phyloP scores from a whole-genome alignment of 1,140 invertebrate genomes.

The Campoletis sonorensis region DNA sequence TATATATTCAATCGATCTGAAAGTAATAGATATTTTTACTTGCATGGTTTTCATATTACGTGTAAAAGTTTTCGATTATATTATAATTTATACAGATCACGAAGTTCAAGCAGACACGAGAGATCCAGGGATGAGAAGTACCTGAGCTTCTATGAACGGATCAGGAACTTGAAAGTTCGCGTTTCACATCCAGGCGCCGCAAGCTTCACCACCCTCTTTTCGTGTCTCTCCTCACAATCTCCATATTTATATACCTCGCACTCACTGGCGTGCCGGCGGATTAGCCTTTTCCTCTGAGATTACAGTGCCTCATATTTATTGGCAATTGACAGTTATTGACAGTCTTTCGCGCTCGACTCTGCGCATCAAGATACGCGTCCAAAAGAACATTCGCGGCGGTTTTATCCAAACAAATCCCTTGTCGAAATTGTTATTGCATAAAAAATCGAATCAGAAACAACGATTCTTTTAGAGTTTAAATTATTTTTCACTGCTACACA shows the following conservation, averaged over 20 bases:
- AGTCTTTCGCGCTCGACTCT: not conserved
- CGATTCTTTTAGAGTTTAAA: not conserved
- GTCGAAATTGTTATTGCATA: not conserved
- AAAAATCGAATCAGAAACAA: not conserved
- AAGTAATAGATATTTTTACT: not conserved
- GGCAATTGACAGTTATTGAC: not conserved
- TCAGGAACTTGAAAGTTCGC: slow-evolving; percentile 27
- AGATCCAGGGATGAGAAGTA: not conserved
- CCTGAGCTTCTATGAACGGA: slow-evolving; percentile 19
- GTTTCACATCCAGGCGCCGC: slow-evolving; percentile 42
- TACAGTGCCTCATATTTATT: not conserved
- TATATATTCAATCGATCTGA: too few species aligned
- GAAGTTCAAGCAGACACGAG: not conserved
- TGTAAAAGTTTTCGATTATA: not conserved
- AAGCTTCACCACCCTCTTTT: slow-evolving; percentile 35
- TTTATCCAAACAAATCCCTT: not conserved
- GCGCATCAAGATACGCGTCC: not conserved
- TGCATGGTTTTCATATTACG: not conserved
- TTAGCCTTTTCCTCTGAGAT: slow-evolving; percentile 45
- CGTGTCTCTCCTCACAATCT: slow-evolving; percentile 54
- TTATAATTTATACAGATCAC: not conserved
- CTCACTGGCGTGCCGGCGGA: slow-evolving; percentile 51
- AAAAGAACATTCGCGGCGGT: not conserved
- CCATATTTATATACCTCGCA: slow-evolving; percentile 63
- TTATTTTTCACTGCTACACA: not conserved